Base-by-base conservation (phyloP, 2,113 vertebrate genomes). In the Andinoacara biseriatus region DNA sequence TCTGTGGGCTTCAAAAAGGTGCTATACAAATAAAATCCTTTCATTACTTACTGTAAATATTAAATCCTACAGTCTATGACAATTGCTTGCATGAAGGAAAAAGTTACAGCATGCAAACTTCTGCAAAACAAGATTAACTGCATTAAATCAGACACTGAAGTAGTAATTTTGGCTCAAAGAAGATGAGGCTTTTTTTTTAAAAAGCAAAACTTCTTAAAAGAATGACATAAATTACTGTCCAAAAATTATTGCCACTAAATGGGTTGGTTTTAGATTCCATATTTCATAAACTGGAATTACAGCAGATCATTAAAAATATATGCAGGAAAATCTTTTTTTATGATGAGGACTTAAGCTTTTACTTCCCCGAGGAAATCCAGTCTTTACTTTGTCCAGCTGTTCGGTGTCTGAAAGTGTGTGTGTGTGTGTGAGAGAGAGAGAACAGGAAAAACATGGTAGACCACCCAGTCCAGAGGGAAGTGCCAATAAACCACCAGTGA, bases 401-500 rank as follows among this genome's bases (percentile, higher is more conserved):
- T 74, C 5, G 7, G 29, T 31, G 8, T 80, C 22, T 26, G 33
- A 5, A 7, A 10, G 38, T 10, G 35, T 38, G 38, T 38, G 38
- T 38, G 31, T 38, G 38, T 40, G 38, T 40, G 40, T 11, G 40
- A 3, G 40, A 13, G 38, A 2, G 62, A 9, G 61, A 63, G 40
- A 67, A 60, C 78, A 65, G 3, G 5, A 76, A 81, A 87, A 88
- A 87, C 58, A 80, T 52, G 22, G 35, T 38, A 85, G 87, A 88
- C 90, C 87, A 90, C 88, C 87, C 85, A 91, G 91, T 87, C 84
- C 86, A 84, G 72, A 72, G 33, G 86, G 87, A 87, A 88, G 81
- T 84, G 80, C 80, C 84, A 84, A 85, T 86, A 92, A 89, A 87
- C 76, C 82, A 52, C 69, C 56, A 81, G 72, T 18, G 59, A 74